Evolutionary conservation across 2,797 vertebrate genomes (phyloP).

Genomic region (Mallotus villosus): DNA sequence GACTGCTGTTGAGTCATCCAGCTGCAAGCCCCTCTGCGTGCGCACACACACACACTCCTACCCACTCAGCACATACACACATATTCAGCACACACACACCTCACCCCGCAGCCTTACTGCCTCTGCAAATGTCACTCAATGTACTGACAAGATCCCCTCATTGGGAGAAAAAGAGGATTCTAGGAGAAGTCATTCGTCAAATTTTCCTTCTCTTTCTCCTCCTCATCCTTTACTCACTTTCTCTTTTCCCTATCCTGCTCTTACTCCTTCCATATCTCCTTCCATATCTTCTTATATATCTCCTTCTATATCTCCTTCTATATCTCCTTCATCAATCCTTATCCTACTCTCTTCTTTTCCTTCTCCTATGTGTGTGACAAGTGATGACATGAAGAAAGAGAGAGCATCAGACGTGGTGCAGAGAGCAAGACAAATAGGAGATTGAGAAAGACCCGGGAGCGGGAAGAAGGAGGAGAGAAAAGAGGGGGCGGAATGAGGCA

Average conservation of each 20-base stretch:
- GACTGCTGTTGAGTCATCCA: constrained; percentile 71
- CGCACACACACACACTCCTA: neutral
- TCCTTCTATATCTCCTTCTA: no score
- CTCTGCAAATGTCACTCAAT: constrained; percentile 12
- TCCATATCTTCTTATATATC: no score
- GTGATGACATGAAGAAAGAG: constrained; percentile 34
- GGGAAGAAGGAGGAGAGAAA: constrained; percentile 15
- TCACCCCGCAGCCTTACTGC: constrained; percentile 40
- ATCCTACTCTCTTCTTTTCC: neutral
- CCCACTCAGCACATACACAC: constrained; percentile 36
- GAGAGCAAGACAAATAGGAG: neutral
- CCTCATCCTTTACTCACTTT: no score
- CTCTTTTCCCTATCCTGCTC: neutral
- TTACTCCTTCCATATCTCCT: neutral
- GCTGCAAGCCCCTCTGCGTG: constrained; percentile 53
- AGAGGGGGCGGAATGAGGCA: constrained; percentile 21
- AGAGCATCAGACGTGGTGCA: neutral
- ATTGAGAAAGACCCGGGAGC: constrained; percentile 22
- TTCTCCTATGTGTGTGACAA: constrained; percentile 39
- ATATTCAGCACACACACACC: neutral
- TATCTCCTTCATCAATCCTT: neutral
- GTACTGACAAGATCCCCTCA: neutral
- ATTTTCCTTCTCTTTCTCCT: no score
- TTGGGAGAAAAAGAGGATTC: neutral
- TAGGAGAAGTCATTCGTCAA: neutral